phyloP scores from a whole-genome alignment of 2,113 vertebrate species.

The Cyanoramphus novaezelandiae region DNA sequence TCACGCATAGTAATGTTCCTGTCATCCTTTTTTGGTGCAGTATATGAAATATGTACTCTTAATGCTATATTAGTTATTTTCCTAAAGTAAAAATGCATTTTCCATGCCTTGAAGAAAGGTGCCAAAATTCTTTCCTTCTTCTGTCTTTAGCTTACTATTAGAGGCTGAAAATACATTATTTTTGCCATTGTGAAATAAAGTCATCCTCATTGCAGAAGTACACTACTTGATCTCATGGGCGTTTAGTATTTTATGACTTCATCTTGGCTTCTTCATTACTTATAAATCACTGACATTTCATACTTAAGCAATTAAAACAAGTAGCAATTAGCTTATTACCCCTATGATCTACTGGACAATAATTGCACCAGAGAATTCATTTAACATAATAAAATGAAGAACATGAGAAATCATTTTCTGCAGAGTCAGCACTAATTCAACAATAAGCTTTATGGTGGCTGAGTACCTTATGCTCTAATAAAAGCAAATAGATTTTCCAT shows the following conservation, averaged over 20 bases:
- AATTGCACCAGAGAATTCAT: slow-evolving; percentile 51
- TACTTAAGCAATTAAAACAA: slow-evolving; percentile 67
- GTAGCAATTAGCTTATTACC: slow-evolving; percentile 67
- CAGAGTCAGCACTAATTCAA: slow-evolving; percentile 59
- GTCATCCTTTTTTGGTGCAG: background rate
- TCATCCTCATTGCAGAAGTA: background rate
- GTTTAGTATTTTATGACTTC: slow-evolving; percentile 42
- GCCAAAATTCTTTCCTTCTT: background rate
- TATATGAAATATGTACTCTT: background rate
- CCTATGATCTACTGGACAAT: slow-evolving; percentile 62
- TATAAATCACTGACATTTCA: slow-evolving; percentile 60
- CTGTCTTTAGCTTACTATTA: background rate
- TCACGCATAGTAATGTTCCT: background rate
- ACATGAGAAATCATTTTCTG: slow-evolving; percentile 67
- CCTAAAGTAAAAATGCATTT: background rate
- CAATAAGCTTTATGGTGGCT: slow-evolving; percentile 66
- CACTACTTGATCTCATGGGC: background rate
- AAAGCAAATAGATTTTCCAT: slow-evolving; percentile 73
- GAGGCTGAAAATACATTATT: background rate
- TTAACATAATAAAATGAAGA: slow-evolving; percentile 68
- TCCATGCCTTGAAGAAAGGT: background rate
- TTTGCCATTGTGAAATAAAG: background rate
- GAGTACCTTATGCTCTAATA: slow-evolving; percentile 65
- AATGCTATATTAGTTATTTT: background rate
- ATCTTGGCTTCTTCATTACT: slow-evolving; percentile 55